Evolutionary conservation across 2,797 vertebrate genomes (phyloP), one percentile per base, ranked within the genome.

Genomic region (Pipistrellus pipistrellus): DNA sequence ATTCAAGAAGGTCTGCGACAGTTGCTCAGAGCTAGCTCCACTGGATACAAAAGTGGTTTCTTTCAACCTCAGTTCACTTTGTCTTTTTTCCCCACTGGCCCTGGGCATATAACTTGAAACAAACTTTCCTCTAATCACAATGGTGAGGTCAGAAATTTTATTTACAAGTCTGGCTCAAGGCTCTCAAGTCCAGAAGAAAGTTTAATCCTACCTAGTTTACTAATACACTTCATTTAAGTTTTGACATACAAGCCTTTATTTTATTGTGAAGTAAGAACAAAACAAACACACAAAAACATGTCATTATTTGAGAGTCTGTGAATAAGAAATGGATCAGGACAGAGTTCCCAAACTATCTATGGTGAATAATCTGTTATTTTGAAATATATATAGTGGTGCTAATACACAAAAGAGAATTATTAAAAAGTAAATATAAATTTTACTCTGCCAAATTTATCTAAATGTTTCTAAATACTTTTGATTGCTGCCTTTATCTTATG

Each of bases 101-200:
- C 1, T 27, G 1, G 5, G 38, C 23, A 53, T 81, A 59, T 62
- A 35, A 85, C 81, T 53, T 77, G 30, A 92, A 62, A 12, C 6
- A 57, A 0, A 17, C 5, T 69, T 85, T 85, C 57, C 12, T 75
- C 12, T 76, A 51, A 64, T 77, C 38, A 95, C n/a, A 95, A 89
- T 27, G 2, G 11, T 44, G 11, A 92, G 10, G 84, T 5, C 7
- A 81, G 64, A 80, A 76, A 44, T 35, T 86, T 84, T 84, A 76
- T 85, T 73, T 64, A 51, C 59, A 93, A 41, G 66, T 81, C 66
- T 95, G 57, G 3, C 53, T 84, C 57, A 89, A 68, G 25, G 30
- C 6, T 82, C 4, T 73, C 3, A 82, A 68, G 17, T 27, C 8
- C 62, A 85, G 27, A 2, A 73, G 94, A 93, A 80, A 51, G 4